Evolutionary conservation across 2,113 vertebrate species (phyloP).

Genomic region (zebrafish (Danio rerio)): DNA sequence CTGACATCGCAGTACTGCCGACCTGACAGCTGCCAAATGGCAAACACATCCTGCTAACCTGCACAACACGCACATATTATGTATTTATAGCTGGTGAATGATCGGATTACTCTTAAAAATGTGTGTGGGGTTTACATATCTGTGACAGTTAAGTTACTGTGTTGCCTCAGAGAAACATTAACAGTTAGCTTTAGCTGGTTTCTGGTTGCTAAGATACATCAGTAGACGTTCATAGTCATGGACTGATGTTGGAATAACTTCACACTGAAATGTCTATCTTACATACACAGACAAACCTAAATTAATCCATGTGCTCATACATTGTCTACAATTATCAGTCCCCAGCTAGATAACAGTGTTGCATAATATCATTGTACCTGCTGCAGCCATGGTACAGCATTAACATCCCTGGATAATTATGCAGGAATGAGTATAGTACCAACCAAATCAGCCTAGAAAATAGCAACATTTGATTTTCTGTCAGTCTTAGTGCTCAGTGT

Average conservation of each 20-base stretch:
- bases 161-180: not conserved
- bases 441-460: no score
- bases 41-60: not conserved
- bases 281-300: no score
- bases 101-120: not conserved
- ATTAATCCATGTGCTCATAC: no score
- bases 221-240: not conserved
- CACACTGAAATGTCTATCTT: not conserved
- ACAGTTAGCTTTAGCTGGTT: not conserved
- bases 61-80: not conserved
- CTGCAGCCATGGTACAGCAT: no score
- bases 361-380: no score
- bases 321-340: no score
- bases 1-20: not conserved
- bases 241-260: not conserved
- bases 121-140: not conserved
- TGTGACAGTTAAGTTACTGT: not conserved
- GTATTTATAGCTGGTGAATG: constrained; percentile 1
- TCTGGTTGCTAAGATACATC: not conserved
- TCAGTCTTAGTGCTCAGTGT: no score
- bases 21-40: not conserved
- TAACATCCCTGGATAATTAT: no score
- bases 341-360: no score
- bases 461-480: no score
- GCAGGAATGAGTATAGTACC: no score